Percentiles rank a stretch among this genome's conserved stretches.
Conservation (phyloP, 2,888 invertebrate species). For the Charanyca ferruginea region DNA sequence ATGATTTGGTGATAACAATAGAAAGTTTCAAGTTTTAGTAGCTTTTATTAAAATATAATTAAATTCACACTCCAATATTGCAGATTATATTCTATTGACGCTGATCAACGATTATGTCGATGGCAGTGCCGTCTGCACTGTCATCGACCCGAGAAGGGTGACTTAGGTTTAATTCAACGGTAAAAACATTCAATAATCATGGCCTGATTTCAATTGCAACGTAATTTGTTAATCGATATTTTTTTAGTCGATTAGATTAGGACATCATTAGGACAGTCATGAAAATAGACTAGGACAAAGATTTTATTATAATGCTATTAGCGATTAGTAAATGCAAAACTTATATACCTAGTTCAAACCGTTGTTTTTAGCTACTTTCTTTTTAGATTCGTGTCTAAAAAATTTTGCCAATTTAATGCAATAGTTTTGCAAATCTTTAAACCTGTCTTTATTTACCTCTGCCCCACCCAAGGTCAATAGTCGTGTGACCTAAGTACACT, state of each 20-base stretch:
- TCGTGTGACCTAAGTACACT: constrained; percentile 23
- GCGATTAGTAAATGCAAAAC: neutral
- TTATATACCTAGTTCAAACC: neutral
- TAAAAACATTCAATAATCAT: neutral
- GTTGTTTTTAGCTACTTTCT: neutral
- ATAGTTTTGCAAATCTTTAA: constrained; percentile 3
- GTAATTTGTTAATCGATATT: constrained; percentile 2
- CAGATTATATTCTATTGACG: neutral
- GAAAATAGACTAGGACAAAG: constrained; percentile 1
- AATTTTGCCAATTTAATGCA: constrained; percentile 8
- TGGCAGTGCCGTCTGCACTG: too few relatives aligned
- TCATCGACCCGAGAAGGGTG: too few relatives aligned
- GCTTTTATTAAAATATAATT: neutral
- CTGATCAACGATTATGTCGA: constrained; percentile 12
- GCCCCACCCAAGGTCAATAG: constrained; percentile 25
- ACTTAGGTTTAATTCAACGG: constrained; percentile 17
- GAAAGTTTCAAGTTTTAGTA: neutral
- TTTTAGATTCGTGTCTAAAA: neutral
- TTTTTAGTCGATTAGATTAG: neutral
- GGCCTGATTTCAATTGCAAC: constrained; percentile 7
- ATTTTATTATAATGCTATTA: neutral
- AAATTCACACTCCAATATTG: neutral
- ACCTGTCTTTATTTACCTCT: constrained; percentile 19
- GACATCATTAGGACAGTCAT: neutral
- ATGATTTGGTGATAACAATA: constrained; percentile 5